Evolutionary conservation across 2,888 invertebrate genomes (phyloP).

Genomic region (Sepioteuthis lessoniana): DNA sequence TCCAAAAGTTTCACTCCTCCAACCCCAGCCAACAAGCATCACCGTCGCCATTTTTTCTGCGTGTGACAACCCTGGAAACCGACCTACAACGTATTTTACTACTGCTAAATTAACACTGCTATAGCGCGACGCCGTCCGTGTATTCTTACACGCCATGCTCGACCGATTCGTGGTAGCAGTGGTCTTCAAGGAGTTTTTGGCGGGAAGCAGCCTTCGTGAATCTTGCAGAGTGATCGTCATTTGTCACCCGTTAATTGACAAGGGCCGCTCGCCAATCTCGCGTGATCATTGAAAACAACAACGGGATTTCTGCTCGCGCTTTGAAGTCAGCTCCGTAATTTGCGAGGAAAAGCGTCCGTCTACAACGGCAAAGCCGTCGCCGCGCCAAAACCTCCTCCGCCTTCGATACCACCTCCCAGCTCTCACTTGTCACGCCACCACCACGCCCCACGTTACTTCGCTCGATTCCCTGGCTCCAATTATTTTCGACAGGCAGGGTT

Average conservation of each 20-base stretch:
- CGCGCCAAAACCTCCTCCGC: background rate
- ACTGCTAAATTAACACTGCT: background rate
- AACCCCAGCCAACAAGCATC: background rate
- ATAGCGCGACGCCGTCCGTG: background rate
- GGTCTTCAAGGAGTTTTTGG: conserved; percentile 20
- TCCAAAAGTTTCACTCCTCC: background rate
- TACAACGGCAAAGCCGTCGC: background rate
- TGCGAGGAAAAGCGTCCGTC: background rate
- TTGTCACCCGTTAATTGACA: conserved; percentile 33
- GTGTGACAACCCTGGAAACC: background rate
- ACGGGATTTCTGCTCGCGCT: conserved; percentile 18
- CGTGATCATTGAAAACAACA: conserved; percentile 23
- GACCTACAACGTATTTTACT: background rate
- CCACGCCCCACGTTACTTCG: background rate
- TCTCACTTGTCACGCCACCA: background rate
- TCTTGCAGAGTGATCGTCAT: background rate
- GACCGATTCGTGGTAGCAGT: background rate
- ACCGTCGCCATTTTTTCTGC: background rate
- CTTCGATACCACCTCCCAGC: background rate
- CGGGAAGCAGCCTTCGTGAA: background rate
- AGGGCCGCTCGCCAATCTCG: conserved; percentile 33
- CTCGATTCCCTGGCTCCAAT: background rate
- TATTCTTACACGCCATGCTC: background rate
- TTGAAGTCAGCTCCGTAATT: conserved; percentile 33
- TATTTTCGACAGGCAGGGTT: conserved; percentile 33